phyloP scores from a whole-genome alignment of 2,888 invertebrate genomes.

The Eristalis arbustorum region DNA sequence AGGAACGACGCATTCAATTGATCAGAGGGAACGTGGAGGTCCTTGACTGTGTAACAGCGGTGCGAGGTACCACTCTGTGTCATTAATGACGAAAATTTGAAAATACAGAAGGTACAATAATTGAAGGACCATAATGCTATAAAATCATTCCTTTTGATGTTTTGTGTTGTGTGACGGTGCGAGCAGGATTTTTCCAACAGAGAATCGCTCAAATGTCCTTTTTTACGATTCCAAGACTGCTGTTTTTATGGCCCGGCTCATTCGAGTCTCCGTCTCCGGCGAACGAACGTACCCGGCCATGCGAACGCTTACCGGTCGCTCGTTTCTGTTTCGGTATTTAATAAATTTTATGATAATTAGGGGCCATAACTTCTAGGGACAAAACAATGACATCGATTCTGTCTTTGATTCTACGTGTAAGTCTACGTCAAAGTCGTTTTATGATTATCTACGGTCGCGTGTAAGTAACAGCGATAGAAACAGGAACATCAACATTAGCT shows the following conservation, averaged over 20 bases:
- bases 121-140: conserved; percentile 79
- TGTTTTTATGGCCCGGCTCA: conserved; percentile 61
- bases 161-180: conserved; percentile 41
- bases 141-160: conserved; percentile 66
- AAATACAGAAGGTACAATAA: conserved; percentile 81
- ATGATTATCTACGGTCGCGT: conserved; percentile 67
- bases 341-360: conserved; percentile 71
- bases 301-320: conserved; percentile 37
- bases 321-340: conserved; percentile 45
- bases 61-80: conserved; percentile 73
- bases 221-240: conserved; percentile 65
- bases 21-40: conserved; percentile 41
- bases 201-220: conserved; percentile 51
- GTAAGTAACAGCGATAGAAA: conserved; percentile 28
- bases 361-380: conserved; percentile 65
- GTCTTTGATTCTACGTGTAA: conserved; percentile 45
- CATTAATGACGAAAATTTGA: conserved; percentile 80
- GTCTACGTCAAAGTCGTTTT: conserved; percentile 48
- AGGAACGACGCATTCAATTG: conserved; percentile 7
- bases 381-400: conserved; percentile 55
- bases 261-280: not conserved
- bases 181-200: conserved; percentile 41
- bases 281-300: not conserved
- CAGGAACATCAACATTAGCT: not conserved
- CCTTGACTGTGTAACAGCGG: conserved; percentile 50